Percentiles rank a stretch among this genome's conserved stretches.
phyloP scores from a whole-genome alignment of 2,888 invertebrate species.

The Cremastobaeus sp. region DNA sequence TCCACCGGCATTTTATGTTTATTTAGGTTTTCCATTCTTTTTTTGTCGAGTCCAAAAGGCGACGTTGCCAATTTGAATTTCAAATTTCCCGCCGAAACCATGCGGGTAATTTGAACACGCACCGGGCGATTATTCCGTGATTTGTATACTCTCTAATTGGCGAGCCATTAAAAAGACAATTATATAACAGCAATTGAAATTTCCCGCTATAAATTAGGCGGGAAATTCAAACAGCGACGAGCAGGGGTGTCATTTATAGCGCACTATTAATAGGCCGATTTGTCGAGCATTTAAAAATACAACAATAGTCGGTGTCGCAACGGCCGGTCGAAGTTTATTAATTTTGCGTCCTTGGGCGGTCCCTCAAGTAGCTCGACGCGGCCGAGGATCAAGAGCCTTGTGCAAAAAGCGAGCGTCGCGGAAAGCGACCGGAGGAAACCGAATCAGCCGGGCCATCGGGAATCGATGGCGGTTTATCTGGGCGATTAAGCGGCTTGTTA shows the following conservation, averaged over 20 bases:
- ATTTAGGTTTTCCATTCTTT: no score
- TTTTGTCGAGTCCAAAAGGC: no score
- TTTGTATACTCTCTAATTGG: no score
- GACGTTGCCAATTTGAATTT: no score
- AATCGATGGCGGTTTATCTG: no score
- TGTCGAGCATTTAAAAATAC: slow-evolving; percentile 21
- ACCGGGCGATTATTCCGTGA: no score
- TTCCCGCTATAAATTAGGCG: not conserved
- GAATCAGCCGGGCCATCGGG: no score
- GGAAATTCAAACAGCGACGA: not conserved
- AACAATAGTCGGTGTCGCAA: slow-evolving; percentile 13
- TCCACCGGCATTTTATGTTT: no score
- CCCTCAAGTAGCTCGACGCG: not conserved
- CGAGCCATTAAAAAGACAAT: no score
- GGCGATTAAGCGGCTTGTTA: not conserved
- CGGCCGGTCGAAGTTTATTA: slow-evolving; percentile 11
- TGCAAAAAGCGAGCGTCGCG: not conserved
- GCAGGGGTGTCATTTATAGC: not conserved
- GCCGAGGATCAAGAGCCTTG: slow-evolving; percentile 17
- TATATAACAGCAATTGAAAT: not conserved
- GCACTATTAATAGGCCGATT: slow-evolving; percentile 12
- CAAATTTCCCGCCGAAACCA: no score
- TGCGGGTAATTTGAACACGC: no score
- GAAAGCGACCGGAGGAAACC: not conserved
- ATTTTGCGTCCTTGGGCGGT: slow-evolving; percentile 14